A percentile compares a stretch with the other conserved stretches of the same genome.
phyloP scores from a whole-genome alignment of 2,888 invertebrate genomes.

The Caenorhabditis imperialis region DNA sequence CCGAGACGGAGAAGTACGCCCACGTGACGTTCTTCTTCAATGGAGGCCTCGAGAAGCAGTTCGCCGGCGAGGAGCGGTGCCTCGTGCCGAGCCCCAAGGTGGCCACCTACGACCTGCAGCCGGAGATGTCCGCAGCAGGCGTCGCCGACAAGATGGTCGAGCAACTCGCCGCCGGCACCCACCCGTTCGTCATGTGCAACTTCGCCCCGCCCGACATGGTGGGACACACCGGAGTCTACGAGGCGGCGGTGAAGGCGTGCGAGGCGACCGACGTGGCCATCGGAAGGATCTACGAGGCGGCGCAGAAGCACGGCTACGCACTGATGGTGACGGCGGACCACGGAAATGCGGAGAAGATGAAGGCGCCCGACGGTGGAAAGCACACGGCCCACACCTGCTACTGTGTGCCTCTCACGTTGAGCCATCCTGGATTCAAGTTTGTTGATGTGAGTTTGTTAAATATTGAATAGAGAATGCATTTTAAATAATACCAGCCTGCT shows the following conservation, averaged over 20 bases:
- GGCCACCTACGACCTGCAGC: conserved; percentile 79
- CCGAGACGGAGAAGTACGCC: conserved; percentile 79
- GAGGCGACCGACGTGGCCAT: conserved; percentile 78
- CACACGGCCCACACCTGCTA: conserved; percentile 80
- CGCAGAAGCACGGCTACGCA: conserved; percentile 68
- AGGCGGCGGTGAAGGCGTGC: conserved; percentile 64
- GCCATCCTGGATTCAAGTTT: conserved; percentile 68
- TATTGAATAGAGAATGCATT: too few relatives aligned
- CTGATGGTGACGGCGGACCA: conserved; percentile 77
- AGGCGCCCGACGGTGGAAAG: conserved; percentile 79
- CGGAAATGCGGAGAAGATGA: conserved; percentile 80
- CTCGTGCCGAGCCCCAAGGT: conserved; percentile 80
- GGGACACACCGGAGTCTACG: conserved; percentile 79
- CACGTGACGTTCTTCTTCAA: conserved; percentile 81
- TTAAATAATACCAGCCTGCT: too few relatives aligned
- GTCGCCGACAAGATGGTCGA: conserved; percentile 79
- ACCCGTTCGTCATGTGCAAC: conserved; percentile 80
- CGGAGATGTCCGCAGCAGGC: conserved; percentile 79
- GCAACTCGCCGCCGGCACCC: conserved; percentile 72
- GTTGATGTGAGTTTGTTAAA: conserved; percentile 65
- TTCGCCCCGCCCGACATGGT: conserved; percentile 81
- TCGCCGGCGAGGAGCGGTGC: conserved; percentile 79
- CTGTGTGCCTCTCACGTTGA: conserved; percentile 76
- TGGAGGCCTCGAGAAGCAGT: conserved; percentile 79
- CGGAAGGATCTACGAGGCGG: conserved; percentile 78